Conservation (phyloP, 2,888 invertebrate genomes). For the Eupithecia subfuscata region DNA sequence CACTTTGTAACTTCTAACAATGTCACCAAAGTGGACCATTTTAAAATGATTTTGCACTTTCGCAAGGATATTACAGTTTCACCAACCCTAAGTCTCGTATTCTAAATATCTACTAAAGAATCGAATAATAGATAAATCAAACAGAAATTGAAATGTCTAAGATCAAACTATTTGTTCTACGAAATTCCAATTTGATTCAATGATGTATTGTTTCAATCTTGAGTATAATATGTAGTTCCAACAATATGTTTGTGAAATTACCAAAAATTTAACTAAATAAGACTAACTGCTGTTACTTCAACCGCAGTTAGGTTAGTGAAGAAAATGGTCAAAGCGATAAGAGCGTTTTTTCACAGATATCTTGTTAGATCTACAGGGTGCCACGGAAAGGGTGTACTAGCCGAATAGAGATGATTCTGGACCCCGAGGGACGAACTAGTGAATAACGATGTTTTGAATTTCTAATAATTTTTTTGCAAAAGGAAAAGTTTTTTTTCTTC, state of each 20-base stretch:
- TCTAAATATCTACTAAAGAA: neutral
- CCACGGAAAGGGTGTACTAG: no score
- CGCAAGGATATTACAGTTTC: neutral
- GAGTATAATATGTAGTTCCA: neutral
- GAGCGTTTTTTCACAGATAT: neutral
- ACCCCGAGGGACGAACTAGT: no score
- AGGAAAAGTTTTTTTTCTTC: no score
- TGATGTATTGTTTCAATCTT: neutral
- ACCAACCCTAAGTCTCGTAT: neutral
- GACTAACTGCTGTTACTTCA: neutral
- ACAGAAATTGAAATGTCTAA: neutral
- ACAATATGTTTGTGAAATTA: neutral
- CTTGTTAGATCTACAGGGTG: neutral
- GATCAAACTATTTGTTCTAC: neutral
- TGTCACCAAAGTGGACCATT: neutral
- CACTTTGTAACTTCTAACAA: neutral
- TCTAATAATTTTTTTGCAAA: no score
- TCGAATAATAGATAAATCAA: neutral
- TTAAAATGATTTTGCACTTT: neutral
- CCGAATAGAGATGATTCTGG: no score
- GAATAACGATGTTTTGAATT: no score
- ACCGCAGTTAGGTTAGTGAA: neutral
- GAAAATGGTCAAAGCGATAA: neutral
- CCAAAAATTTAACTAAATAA: neutral
- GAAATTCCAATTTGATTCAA: neutral